phyloP scores from a whole-genome alignment of 30 jellyfish, hydroid and myxozoan species.

The Turritopsis rubra region DNA sequence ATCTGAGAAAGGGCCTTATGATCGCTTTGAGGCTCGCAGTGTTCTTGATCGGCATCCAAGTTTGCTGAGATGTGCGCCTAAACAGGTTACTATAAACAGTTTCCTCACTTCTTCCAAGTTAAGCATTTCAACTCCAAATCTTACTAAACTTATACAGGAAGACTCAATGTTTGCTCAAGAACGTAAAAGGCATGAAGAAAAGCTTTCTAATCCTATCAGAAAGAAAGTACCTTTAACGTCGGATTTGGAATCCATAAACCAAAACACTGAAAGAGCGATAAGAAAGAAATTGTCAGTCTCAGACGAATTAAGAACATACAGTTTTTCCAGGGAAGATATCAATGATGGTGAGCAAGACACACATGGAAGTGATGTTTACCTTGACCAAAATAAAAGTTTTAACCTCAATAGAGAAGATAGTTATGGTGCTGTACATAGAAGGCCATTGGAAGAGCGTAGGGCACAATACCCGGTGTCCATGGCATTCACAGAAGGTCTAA shows the following conservation, averaged over 20 bases:
- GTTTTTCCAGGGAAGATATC: not conserved
- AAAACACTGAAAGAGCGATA: not conserved
- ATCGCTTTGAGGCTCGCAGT: slow-evolving; percentile 52
- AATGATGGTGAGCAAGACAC: not conserved
- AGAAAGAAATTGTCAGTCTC: slow-evolving; percentile 5
- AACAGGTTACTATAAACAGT: slow-evolving; percentile 29
- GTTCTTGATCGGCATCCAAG: slow-evolving; percentile 61
- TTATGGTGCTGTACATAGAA: slow-evolving; percentile 32
- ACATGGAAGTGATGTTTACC: slow-evolving; percentile 15
- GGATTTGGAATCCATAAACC: not conserved
- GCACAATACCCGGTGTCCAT: slow-evolving; percentile 50
- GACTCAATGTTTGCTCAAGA: slow-evolving; percentile 71
- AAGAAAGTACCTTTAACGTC: not conserved
- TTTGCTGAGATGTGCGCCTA: slow-evolving; percentile 42
- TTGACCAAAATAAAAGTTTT: slow-evolving; percentile 16
- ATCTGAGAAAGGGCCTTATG: slow-evolving; percentile 40
- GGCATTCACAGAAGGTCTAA: slow-evolving; percentile 34
- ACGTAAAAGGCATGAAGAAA: slow-evolving; percentile 16
- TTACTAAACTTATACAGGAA: slow-evolving; percentile 55
- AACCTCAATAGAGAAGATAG: slow-evolving; percentile 3
- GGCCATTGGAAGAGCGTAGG: slow-evolving; percentile 35
- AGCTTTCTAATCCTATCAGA: slow-evolving; percentile 8
- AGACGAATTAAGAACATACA: slow-evolving; percentile 4
- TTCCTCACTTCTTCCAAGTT: slow-evolving; percentile 46
- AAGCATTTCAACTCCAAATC: slow-evolving; percentile 75